Conservation (phyloP, 1,140 invertebrate genomes). For the Eupristina koningsbergeri region DNA sequence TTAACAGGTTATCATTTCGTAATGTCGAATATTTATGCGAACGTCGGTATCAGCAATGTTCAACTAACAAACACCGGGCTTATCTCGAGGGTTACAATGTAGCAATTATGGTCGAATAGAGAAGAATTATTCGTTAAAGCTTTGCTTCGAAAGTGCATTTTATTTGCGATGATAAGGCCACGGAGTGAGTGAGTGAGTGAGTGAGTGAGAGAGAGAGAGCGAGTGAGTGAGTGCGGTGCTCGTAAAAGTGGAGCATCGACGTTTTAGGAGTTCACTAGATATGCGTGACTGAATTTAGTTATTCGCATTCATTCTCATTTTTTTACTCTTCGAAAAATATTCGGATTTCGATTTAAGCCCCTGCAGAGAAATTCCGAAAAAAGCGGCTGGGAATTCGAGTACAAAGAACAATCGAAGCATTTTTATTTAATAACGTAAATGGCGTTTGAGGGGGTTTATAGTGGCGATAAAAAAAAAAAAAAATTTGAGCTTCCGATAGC, state of each 20-base stretch:
- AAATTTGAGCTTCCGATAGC: background rate
- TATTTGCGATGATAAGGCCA: constrained; percentile 34
- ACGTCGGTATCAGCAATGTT: background rate
- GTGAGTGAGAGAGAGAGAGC: too few relatives aligned
- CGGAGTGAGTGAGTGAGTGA: too few relatives aligned
- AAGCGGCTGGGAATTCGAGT: background rate
- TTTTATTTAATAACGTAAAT: background rate
- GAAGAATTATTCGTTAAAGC: constrained; percentile 28
- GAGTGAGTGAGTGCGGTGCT: too few relatives aligned
- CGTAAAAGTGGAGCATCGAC: constrained; percentile 51
- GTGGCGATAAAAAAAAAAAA: background rate
- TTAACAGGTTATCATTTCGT: too few relatives aligned
- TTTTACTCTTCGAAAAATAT: constrained; percentile 3
- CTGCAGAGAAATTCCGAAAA: background rate
- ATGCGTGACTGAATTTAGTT: constrained; percentile 40
- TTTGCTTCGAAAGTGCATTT: constrained; percentile 18
- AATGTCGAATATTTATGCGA: too few relatives aligned
- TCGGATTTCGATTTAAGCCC: background rate
- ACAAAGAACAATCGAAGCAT: background rate
- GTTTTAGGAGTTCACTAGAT: constrained; percentile 38
- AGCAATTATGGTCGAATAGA: constrained; percentile 8
- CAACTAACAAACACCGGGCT: background rate
- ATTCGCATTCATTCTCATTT: background rate
- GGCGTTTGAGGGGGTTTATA: background rate
- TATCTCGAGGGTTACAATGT: constrained; percentile 9